Conservation (phyloP, 2,113 vertebrate species). For the Calidris pugnax region DNA sequence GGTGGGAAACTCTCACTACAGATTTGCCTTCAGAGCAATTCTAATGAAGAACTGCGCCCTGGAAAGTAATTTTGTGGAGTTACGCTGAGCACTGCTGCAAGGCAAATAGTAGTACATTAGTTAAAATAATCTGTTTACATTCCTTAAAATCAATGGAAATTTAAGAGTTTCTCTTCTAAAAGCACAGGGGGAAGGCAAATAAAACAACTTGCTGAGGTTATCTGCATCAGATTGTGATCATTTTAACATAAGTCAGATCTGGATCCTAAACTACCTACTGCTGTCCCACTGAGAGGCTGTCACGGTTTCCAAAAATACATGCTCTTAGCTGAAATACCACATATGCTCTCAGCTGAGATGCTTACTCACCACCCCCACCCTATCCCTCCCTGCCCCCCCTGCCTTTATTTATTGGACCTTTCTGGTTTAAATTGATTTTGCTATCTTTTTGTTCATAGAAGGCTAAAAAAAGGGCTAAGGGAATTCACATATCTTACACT, state of each 20-base stretch:
- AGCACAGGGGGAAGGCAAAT: not conserved
- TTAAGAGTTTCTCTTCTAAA: slow-evolving; percentile 1
- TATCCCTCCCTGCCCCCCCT: fast-evolving
- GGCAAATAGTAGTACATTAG: not conserved
- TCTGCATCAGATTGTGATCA: not conserved
- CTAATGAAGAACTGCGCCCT: not conserved
- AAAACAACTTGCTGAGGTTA: slow-evolving; percentile 16
- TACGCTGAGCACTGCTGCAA: not conserved
- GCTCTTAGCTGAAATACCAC: not conserved
- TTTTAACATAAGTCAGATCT: not conserved
- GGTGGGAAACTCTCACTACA: not conserved
- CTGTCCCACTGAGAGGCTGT: not conserved
- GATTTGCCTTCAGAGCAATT: not conserved
- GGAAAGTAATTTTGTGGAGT: slow-evolving; percentile 7
- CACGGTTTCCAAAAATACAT: not conserved
- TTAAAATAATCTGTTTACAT: slow-evolving; percentile 46
- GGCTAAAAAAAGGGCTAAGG: not conserved
- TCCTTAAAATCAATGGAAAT: slow-evolving; percentile 41
- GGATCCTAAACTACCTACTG: not conserved
- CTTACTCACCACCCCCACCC: not conserved
- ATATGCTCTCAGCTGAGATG: not conserved
- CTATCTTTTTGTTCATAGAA: slow-evolving; percentile 32
- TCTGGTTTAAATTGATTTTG: slow-evolving; percentile 49
- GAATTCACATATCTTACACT: slow-evolving; percentile 26
- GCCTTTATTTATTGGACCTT: slow-evolving; percentile 7